These are phyloP conservation scores for Pipistrellus nathusii DNA, from an alignment of 2,797 vertebrate species.

Conservation along the genomic window DNA sequence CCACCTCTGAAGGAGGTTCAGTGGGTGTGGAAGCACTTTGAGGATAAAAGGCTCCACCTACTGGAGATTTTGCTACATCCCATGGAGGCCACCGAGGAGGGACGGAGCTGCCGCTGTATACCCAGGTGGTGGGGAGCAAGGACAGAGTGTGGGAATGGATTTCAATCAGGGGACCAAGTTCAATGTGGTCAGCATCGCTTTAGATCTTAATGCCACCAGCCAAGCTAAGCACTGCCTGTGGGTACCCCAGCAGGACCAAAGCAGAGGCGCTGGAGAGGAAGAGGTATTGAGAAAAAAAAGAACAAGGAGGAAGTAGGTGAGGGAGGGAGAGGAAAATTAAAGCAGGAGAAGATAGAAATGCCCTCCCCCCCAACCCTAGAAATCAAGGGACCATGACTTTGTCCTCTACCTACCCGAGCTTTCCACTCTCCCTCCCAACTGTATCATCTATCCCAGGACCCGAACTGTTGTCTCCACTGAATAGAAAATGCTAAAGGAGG, in stretches of 20 bases:
- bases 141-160: background rate
- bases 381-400: background rate
- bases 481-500: background rate
- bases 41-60: background rate
- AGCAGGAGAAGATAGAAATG: background rate
- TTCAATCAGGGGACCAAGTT: background rate
- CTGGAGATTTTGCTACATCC: background rate
- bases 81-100: background rate
- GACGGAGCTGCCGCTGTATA: background rate
- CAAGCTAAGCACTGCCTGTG: slow-evolving; percentile 73
- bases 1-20: background rate
- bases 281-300: background rate
- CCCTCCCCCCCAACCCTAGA: background rate
- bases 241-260: slow-evolving; percentile 48
- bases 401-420: background rate
- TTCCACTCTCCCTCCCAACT: too few relatives aligned
- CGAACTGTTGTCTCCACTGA: background rate
- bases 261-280: slow-evolving; percentile 20
- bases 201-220: slow-evolving; percentile 42
- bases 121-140: background rate
- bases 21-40: background rate
- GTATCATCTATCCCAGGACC: background rate
- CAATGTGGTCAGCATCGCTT: background rate
- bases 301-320: background rate
- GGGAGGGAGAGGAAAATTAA: background rate